Evolutionary conservation across 2,113 vertebrate genomes (phyloP).

Genomic region (Vidua chalybeata): DNA sequence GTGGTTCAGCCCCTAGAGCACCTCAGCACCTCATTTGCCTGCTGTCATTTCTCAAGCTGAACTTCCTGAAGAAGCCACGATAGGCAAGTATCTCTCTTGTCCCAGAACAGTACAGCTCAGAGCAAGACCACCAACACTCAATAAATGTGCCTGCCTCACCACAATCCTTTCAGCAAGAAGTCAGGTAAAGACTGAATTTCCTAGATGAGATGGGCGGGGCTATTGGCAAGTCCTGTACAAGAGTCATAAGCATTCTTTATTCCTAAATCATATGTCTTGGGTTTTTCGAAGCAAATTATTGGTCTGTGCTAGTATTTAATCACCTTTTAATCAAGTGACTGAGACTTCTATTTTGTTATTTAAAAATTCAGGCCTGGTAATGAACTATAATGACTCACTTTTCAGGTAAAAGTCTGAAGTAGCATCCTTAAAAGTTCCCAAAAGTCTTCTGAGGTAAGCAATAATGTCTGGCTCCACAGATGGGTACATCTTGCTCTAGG

Average conservation of each 20-base stretch:
- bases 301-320: background rate
- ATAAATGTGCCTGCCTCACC: background rate
- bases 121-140: background rate
- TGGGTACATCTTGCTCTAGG: background rate
- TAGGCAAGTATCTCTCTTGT: background rate
- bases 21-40: background rate
- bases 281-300: background rate
- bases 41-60: background rate
- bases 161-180: background rate
- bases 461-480: background rate
- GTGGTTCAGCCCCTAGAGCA: background rate
- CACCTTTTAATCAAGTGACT: conserved; percentile 5
- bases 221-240: background rate
- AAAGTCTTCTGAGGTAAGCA: background rate
- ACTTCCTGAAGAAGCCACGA: background rate
- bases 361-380: background rate
- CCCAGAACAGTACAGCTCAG: background rate
- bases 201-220: accelerated
- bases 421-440: background rate
- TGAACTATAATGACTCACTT: background rate
- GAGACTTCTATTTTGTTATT: background rate
- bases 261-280: background rate
- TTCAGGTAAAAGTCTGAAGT: background rate
- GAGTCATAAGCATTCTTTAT: background rate
- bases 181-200: background rate